Conservation (phyloP, 1,140 invertebrate genomes). For the Philaenus spumarius region DNA sequence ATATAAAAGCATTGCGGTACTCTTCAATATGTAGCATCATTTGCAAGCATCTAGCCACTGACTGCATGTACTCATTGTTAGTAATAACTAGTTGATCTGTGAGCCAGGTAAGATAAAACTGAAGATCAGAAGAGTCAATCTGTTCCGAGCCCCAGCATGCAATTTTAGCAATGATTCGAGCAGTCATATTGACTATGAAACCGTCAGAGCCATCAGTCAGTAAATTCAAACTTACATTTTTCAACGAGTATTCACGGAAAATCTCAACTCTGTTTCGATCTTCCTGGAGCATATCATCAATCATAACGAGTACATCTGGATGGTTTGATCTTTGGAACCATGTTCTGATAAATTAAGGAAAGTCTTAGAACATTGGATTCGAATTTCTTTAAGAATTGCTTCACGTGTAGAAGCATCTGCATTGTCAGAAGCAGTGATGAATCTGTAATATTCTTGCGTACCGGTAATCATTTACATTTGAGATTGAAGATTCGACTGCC, state of each 20-base stretch:
- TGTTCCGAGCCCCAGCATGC: conserved; percentile 90
- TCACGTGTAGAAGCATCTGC: conserved; percentile 56
- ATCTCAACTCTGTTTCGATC: conserved; percentile 94
- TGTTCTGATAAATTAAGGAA: conserved; percentile 92
- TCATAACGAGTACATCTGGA: conserved; percentile 94
- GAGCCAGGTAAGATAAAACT: conserved; percentile 96
- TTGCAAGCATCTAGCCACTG: conserved; percentile 95
- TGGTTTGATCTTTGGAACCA: conserved; percentile 96
- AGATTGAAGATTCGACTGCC: conserved; percentile 93
- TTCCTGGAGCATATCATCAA: conserved; percentile 98
- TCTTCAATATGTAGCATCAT: conserved; percentile 98
- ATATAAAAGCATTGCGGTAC: conserved; percentile 92
- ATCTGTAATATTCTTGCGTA: conserved; percentile 86
- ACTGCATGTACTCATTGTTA: conserved; percentile 97
- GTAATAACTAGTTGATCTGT: conserved; percentile 89
- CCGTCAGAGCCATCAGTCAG: conserved; percentile 92
- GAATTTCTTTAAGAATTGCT: conserved; percentile 62
- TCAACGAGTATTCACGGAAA: conserved; percentile 82
- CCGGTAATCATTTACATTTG: too few relatives aligned
- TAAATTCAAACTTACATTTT: conserved; percentile 82
- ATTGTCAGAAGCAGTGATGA: conserved; percentile 81
- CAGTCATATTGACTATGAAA: conserved; percentile 98
- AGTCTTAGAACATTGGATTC: conserved; percentile 84
- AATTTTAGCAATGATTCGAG: conserved; percentile 95
- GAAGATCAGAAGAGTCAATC: conserved; percentile 93